Conservation (phyloP, 2,888 invertebrate species). For the Arge pagana region DNA sequence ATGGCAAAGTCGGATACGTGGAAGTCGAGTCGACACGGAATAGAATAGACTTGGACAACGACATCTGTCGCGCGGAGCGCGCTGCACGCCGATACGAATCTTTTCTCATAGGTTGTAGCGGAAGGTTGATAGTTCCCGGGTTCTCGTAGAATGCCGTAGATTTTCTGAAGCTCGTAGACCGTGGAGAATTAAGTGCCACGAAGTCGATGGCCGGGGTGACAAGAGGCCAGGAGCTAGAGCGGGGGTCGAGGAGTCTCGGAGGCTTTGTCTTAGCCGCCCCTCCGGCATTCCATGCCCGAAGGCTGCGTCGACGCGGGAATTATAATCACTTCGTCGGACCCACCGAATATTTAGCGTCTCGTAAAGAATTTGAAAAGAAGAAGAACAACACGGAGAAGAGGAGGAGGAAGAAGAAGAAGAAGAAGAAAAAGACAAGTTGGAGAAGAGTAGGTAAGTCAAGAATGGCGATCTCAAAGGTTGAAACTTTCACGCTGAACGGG, state of each 20-base stretch:
- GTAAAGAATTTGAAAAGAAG: conserved; percentile 35
- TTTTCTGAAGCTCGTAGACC: no score
- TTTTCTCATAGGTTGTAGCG: no score
- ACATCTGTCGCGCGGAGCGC: no score
- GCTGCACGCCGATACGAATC: no score
- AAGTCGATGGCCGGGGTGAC: conserved; percentile 16
- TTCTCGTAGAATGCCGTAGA: no score
- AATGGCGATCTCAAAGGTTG: no score
- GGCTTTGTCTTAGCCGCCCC: conserved; percentile 47
- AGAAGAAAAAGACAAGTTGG: conserved; percentile 10
- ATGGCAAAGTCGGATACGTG: no score
- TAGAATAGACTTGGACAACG: no score
- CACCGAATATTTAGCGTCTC: conserved; percentile 43
- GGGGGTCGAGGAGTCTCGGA: conserved; percentile 9
- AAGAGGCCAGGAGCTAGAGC: not conserved
- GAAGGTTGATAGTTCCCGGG: no score
- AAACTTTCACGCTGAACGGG: no score
- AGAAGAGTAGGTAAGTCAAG: no score
- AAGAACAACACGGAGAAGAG: conserved; percentile 4
- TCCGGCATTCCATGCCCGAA: conserved; percentile 41
- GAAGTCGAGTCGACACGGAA: no score
- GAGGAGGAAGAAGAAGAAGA: conserved; percentile 1
- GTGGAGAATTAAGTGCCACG: conserved; percentile 13
- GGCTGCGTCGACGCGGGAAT: conserved; percentile 41
- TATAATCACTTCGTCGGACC: conserved; percentile 43